Base-by-base conservation (phyloP, 2,888 invertebrate species). In the Nudaria mundana region DNA sequence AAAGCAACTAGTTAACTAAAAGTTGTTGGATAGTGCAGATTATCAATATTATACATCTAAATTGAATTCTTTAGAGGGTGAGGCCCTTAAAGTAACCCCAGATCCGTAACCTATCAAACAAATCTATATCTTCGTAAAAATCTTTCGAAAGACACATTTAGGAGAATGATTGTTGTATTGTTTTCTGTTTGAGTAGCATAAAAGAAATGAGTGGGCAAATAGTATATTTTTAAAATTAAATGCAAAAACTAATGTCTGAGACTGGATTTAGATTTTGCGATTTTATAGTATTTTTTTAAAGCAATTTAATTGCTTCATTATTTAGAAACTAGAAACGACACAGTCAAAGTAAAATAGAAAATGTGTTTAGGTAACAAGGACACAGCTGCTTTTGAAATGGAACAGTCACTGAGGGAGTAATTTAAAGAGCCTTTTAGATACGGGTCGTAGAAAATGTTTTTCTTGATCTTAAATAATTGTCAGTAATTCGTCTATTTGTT, bases 1-100 rank as follows among this genome's bases (percentile, higher is more conserved):
- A n/a, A n/a, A n/a, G n/a, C n/a, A n/a, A n/a, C n/a, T n/a, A n/a
- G n/a, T n/a, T n/a, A n/a, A n/a, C n/a, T n/a, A n/a, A n/a, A n/a
- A n/a, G n/a, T n/a, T n/a, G n/a, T n/a, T n/a, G n/a, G n/a, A n/a
- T n/a, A n/a, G n/a, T n/a, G n/a, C n/a, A n/a, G 48, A 46, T 65
- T 82, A 86, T 84, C 85, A 69, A 59, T 67, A 68, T 69, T 70
- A 66, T 70, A 59, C 63, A 86, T 87, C 86, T 85, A 85, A 86
- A 86, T 87, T 86, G 83, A 85, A 86, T 85, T 76, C 69, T 71
- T 73, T 63, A 72, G 67, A n/a, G 80, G 77, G 72, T 73, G 65
- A 69, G 71, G 69, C 73, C 72, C 69, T 81, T 86, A 83, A 84
- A 85, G 72, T 63, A 65, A 64, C 69, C 62, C 46, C 52, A 48